phyloP scores from a whole-genome alignment of 2,888 invertebrate species.

The Microdon myrmicae region DNA sequence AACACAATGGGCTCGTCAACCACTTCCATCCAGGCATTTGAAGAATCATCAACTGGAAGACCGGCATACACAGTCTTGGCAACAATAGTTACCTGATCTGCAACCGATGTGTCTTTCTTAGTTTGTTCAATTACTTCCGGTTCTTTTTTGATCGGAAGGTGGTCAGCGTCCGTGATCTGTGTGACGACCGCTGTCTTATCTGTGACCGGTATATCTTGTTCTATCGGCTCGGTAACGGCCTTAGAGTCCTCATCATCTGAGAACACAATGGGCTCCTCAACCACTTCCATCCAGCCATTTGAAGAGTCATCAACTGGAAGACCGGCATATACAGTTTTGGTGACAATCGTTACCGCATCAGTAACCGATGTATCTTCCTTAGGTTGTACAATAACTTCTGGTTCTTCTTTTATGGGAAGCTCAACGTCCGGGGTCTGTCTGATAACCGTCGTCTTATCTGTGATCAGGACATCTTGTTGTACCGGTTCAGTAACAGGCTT shows the following conservation, averaged over 20 bases:
- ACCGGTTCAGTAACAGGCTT: too few species aligned
- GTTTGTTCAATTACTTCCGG: too few species aligned
- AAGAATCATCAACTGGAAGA: conserved; percentile 55
- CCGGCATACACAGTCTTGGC: conserved; percentile 47
- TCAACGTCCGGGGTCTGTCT: background rate
- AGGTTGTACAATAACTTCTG: background rate
- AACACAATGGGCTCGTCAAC: conserved; percentile 58
- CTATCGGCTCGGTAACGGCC: conserved; percentile 13
- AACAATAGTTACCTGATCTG: background rate
- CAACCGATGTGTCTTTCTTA: background rate
- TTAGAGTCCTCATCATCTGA: conserved; percentile 57
- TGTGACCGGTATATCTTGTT: conserved; percentile 16
- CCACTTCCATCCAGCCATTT: conserved; percentile 56
- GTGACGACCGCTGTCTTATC: too few species aligned
- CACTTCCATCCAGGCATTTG: conserved; percentile 57
- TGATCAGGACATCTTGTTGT: too few species aligned
- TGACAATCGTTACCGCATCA: background rate
- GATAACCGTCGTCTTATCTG: conserved; percentile 1
- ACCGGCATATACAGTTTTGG: conserved; percentile 48
- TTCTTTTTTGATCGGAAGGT: too few species aligned
- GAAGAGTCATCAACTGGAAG: conserved; percentile 56
- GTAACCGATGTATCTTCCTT: too few species aligned
- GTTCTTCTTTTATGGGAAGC: background rate
- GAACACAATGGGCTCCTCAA: conserved; percentile 58
- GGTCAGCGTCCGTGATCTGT: too few species aligned